A percentile compares a stretch with the other conserved stretches of the same genome.
phyloP scores from a whole-genome alignment of 2,797 vertebrate genomes.

The Margarornis squamiger region DNA sequence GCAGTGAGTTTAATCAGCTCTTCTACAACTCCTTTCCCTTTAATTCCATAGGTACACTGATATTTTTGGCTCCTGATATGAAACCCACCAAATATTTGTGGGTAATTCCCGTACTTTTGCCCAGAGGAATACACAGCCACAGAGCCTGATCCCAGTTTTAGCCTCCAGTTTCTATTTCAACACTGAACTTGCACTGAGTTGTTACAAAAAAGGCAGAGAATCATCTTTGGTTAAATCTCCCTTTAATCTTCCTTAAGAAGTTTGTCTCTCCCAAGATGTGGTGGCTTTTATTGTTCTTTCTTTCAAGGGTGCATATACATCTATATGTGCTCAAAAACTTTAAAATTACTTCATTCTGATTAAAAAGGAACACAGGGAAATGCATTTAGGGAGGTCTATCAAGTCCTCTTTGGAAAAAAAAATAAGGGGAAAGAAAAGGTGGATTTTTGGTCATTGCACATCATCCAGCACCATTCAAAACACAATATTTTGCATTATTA shows the following conservation, averaged over 20 bases:
- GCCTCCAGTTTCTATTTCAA: constrained; percentile 2
- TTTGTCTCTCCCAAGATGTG: neutral
- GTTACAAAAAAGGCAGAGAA: neutral
- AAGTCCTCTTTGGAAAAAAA: neutral
- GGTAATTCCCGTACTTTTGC: constrained; percentile 2
- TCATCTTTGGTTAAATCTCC: neutral
- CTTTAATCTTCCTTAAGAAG: constrained; percentile 25
- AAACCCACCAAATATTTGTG: constrained; percentile 26
- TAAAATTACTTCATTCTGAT: neutral
- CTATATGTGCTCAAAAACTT: neutral
- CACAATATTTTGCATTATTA: neutral
- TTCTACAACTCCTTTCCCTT: neutral
- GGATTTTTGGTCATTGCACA: neutral
- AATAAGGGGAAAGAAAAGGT: rapidly evolving
- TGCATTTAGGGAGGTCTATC: neutral
- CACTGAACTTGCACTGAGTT: neutral
- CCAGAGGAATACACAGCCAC: neutral
- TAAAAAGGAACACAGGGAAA: neutral
- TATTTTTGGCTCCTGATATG: constrained; percentile 15
- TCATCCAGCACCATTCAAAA: neutral
- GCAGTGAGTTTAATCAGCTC: neutral
- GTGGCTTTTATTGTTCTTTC: neutral
- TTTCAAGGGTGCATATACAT: neutral
- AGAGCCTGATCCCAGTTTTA: constrained; percentile 26
- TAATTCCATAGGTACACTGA: neutral